A percentile compares a stretch with the other conserved stretches of the same genome.
Conservation (phyloP, 1,140 invertebrate genomes). For the Drosophila sulfurigaster region DNA sequence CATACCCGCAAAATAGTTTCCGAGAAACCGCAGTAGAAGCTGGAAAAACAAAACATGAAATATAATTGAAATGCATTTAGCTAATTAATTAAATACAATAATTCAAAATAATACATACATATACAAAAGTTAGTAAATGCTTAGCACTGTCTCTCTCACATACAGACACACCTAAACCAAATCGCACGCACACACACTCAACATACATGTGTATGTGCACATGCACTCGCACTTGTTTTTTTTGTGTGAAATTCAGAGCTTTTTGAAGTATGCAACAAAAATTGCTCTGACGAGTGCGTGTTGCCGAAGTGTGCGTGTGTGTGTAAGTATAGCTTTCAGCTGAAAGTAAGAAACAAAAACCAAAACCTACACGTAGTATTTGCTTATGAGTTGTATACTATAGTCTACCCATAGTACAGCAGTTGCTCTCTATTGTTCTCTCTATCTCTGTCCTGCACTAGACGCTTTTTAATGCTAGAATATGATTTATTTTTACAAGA, state of each 20-base stretch:
- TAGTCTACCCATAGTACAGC: slow-evolving; percentile 12
- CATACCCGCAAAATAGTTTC: slow-evolving; percentile 59
- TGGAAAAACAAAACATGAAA: slow-evolving; percentile 39
- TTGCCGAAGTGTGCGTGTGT: slow-evolving; percentile 6
- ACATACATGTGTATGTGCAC: neutral
- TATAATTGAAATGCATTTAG: slow-evolving; percentile 80
- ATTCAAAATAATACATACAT: slow-evolving; percentile 53
- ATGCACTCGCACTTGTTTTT: slow-evolving; percentile 2
- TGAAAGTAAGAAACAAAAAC: slow-evolving; percentile 13
- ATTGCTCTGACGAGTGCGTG: neutral
- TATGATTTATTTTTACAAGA: slow-evolving; percentile 13
- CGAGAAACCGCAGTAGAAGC: slow-evolving; percentile 73
- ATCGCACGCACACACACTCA: slow-evolving; percentile 4
- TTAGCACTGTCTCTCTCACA: slow-evolving; percentile 44
- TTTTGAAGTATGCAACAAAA: neutral
- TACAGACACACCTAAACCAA: slow-evolving; percentile 13
- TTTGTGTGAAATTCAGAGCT: neutral
- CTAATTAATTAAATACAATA: slow-evolving; percentile 74
- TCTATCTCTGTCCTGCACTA: slow-evolving; percentile 7
- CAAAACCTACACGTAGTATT: slow-evolving; percentile 27
- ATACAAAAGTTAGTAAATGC: slow-evolving; percentile 60
- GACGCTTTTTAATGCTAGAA: slow-evolving; percentile 31
- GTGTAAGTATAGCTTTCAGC: slow-evolving; percentile 13
- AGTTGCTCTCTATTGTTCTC: slow-evolving; percentile 7
- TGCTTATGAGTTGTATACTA: slow-evolving; percentile 24